Evolutionary conservation across 2,113 vertebrate species (phyloP), one percentile per base, ranked within the genome.

Genomic region (Anhinga anhinga): DNA sequence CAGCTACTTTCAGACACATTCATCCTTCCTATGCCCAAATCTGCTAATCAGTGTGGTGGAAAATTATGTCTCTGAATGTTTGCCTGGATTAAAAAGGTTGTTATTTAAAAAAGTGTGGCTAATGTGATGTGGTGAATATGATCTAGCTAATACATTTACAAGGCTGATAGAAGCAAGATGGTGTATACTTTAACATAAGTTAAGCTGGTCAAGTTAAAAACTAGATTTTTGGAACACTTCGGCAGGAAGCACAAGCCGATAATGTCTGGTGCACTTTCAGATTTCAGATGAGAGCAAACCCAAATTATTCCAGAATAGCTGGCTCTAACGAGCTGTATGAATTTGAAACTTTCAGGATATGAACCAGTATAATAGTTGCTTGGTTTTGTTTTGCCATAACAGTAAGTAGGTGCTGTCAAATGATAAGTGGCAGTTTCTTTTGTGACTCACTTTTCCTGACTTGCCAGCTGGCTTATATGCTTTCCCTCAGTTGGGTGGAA

Each of bases 371-470:
- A 96, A 96, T 95, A 91, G 83, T 95, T 97, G 83, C 90, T 94
- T 97, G 63, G 92, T 91, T 95, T 88, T 96, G 94, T 96, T 93
- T 90, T 97, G 87, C 95, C 83, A 53, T 94, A 97, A 96, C 53
- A 95, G 87, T 96, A 94, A 96, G 93, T 96, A 96, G 96, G 96
- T 96, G 92, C 95, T 96, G 96, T 96, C 96, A 97, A 82, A 88
- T 89, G 93, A 77, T 91, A 96, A 97, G 72, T 92, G 85, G 91
- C 94, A 94, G 88, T 88, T 94, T 97, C 97, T 96, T 96, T 97
- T 95, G 94, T 94, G 93, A 94, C 81, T 91, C 82, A 87, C 58
- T 97, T 91, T 89, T 88, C 78, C 66, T 95, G 91, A 92, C 82
- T 88, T 96, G 84, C 71, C 69, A 96, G 69, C 87, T 96, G 94